Evolutionary conservation across 2,113 vertebrate genomes (phyloP), one percentile per base, ranked within the genome.

Genomic region (Phoenicopterus ruber): DNA sequence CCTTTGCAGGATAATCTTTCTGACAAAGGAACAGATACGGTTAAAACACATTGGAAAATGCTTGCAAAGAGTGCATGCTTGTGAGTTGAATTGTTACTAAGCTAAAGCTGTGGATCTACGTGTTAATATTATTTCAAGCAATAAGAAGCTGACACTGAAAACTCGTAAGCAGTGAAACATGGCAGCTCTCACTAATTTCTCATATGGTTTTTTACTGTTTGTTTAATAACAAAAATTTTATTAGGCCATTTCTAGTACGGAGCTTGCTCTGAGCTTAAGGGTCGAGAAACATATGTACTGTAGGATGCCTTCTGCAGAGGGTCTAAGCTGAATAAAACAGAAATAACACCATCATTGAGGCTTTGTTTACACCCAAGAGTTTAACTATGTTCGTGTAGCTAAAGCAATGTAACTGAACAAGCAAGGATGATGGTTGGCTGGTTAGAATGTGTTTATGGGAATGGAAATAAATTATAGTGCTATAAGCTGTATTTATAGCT

Each of bases 391-490:
- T 84, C 10, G 0, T 74, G 28, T 31, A 92, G 66, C 54, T 83
- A 59, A 44, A 93, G 82, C 31, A 47, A 9, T 57, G 24, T 66
- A 94, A 92, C 32, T 54, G 67, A 85, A 65, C 0, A 1, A 78
- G 58, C n/a, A 70, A 31, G 40, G 78, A 40, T 0, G 2, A 34
- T 63, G 9, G 40, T 28, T 86, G 82, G 29, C 90, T 86, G 20
- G 25, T 73, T 84, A 65, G 81, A 77, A 73, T 28, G 62, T 93
- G 62, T 91, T 96, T 96, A 94, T 89, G 58, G 54, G 54, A 94
- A 66, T 20, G 7, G 65, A 80, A 89, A 91, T 94, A 91, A 94
- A 86, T 92, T 87, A 61, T 18, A 76, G 50, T 76, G 31, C 77
- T 82, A 29, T 91, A 89, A 86, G 54, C 74, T 86, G 50, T 42